These are phyloP conservation scores for Augiades crinisus DNA, from an alignment of 2,888 invertebrate species.

Conservation along the genomic window DNA sequence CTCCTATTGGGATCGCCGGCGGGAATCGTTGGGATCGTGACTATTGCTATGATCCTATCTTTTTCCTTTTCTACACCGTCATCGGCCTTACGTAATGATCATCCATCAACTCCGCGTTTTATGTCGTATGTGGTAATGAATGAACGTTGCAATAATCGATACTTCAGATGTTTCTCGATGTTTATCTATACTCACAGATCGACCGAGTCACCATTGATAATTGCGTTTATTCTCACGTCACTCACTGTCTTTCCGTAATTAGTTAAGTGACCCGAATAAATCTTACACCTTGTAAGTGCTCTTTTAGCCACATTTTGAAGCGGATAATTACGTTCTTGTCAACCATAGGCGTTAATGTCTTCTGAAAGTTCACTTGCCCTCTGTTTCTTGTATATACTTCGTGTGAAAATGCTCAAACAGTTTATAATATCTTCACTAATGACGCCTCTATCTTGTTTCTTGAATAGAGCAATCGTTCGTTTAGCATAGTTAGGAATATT, in stretches of 20 bases:
- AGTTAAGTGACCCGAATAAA: slow-evolving; percentile 36
- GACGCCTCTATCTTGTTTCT: slow-evolving; percentile 17
- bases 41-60: slow-evolving; percentile 29
- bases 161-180: slow-evolving; percentile 22
- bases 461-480: slow-evolving; percentile 8
- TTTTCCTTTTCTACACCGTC: slow-evolving; percentile 26
- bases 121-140: slow-evolving; percentile 16
- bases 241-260: slow-evolving; percentile 33
- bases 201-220: slow-evolving; percentile 50
- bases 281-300: slow-evolving; percentile 34
- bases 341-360: slow-evolving; percentile 14
- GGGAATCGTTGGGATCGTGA: slow-evolving; percentile 28
- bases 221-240: slow-evolving; percentile 53
- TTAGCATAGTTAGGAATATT: neutral
- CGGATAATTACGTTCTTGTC: slow-evolving; percentile 17
- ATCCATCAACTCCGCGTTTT: slow-evolving; percentile 31
- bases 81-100: slow-evolving; percentile 27
- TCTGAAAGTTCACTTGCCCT: slow-evolving; percentile 16
- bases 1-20: slow-evolving; percentile 28
- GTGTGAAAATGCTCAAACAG: slow-evolving; percentile 19
- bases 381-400: slow-evolving; percentile 11
- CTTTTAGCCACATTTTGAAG: slow-evolving; percentile 23
- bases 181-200: slow-evolving; percentile 32
- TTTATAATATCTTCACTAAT: slow-evolving; percentile 19
- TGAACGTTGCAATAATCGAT: slow-evolving; percentile 26